These are phyloP conservation scores for Malurus elegans DNA, from an alignment of 2,113 vertebrate genomes.

Conservation along the genomic window DNA sequence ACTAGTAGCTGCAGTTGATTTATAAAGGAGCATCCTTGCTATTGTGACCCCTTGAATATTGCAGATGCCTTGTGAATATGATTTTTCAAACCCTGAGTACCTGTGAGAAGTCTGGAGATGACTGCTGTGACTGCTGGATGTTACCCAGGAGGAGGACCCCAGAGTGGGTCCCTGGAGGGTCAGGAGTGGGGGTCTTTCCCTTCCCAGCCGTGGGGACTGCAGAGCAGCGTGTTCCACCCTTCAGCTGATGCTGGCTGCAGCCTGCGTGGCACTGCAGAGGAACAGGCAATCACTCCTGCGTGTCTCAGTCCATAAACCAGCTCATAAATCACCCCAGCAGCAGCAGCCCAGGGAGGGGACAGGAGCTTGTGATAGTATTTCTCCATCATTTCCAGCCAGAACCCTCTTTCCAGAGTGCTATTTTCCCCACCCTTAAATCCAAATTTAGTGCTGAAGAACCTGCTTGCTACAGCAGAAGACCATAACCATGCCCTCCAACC, in stretches of 20 bases:
- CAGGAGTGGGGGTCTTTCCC: neutral
- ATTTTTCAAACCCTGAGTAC: neutral
- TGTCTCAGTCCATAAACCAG: neutral
- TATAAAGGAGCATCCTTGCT: neutral
- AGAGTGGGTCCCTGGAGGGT: rapidly evolving
- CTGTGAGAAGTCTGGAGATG: neutral
- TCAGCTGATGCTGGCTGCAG: neutral
- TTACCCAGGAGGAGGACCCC: neutral
- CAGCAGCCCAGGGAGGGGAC: neutral
- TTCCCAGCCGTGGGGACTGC: neutral
- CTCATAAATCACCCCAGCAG: slow-evolving; percentile 7
- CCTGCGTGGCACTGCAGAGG: neutral
- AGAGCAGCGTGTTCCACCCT: neutral
- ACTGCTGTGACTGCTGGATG: neutral
- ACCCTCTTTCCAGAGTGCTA: neutral
- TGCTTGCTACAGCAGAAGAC: neutral
- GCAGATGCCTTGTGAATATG: neutral
- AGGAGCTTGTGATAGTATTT: neutral
- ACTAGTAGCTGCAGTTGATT: neutral
- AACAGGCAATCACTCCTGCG: neutral
- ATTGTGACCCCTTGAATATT: neutral
- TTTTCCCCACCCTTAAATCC: neutral
- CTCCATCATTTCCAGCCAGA: neutral
- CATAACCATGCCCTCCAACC: neutral
- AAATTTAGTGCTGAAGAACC: neutral